These are phyloP conservation scores for Pelecanus crispus DNA, from an alignment of 2,113 vertebrate genomes.

Conservation along the genomic window DNA sequence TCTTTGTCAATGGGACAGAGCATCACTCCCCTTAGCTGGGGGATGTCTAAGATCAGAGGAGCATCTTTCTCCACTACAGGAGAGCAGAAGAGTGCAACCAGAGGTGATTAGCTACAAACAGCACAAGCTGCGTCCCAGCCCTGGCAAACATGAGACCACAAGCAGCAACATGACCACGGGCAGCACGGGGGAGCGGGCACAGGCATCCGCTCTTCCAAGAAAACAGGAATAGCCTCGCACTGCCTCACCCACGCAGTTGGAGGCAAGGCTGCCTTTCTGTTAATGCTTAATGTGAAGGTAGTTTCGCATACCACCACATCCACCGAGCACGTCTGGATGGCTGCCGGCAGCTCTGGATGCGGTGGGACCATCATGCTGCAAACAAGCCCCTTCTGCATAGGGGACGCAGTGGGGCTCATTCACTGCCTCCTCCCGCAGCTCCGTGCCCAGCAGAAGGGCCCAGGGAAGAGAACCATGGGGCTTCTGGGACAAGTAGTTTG, in stretches of 20 bases:
- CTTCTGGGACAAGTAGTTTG: neutral
- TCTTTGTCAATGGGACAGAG: neutral
- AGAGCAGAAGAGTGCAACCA: neutral
- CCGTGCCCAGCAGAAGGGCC: neutral
- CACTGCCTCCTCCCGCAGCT: rapidly evolving
- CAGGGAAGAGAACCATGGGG: rapidly evolving
- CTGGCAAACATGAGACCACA: neutral
- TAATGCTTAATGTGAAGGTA: neutral
- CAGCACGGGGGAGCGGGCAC: neutral
- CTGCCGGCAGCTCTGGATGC: neutral
- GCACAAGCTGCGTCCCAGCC: neutral
- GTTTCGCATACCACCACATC: neutral
- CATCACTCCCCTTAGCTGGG: neutral
- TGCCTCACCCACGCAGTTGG: neutral
- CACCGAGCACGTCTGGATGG: rapidly evolving
- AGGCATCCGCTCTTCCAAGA: neutral
- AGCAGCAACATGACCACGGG: neutral
- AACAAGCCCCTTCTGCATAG: neutral
- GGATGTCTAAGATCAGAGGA: neutral
- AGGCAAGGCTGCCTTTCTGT: neutral
- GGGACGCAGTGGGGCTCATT: neutral
- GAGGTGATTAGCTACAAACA: neutral
- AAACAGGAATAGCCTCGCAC: neutral
- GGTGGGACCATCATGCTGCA: rapidly evolving
- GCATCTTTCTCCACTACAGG: neutral